phyloP scores from a whole-genome alignment of 2,797 vertebrate genomes.

The Myotis daubentonii region DNA sequence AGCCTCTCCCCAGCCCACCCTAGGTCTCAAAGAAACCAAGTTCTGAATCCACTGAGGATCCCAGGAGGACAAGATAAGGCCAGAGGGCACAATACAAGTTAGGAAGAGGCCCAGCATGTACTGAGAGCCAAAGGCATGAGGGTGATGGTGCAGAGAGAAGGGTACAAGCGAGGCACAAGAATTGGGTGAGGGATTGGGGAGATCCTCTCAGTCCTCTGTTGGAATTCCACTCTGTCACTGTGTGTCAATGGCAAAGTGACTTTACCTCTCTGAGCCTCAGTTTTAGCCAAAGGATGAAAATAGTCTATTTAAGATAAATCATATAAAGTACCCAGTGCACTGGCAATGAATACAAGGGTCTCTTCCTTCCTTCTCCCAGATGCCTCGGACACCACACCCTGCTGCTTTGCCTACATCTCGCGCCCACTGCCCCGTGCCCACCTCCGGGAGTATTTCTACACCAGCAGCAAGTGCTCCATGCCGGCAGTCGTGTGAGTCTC shows the following conservation, averaged over 20 bases:
- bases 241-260: neutral
- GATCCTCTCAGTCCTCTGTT: neutral
- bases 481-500: slow-evolving; percentile 84
- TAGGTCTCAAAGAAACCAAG: slow-evolving; percentile 13
- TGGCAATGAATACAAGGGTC: neutral
- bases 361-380: slow-evolving; percentile 71
- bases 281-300: slow-evolving; percentile 9
- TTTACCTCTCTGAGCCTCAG: neutral
- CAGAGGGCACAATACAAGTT: neutral
- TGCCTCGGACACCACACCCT: slow-evolving; percentile 81
- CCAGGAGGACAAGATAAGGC: neutral
- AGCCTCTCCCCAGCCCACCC: neutral
- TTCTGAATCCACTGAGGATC: neutral
- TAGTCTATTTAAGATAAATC: neutral
- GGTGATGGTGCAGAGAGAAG: neutral
- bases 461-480: slow-evolving; percentile 83
- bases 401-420: slow-evolving; percentile 83
- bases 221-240: neutral
- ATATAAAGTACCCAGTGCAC: neutral
- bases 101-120: neutral
- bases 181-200: neutral
- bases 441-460: slow-evolving; percentile 85
- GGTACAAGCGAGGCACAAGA: neutral
- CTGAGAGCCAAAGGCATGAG: neutral
- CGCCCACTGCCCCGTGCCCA: slow-evolving; percentile 78